phyloP scores from a whole-genome alignment of 2,797 vertebrate species.

The Zalophus californianus region DNA sequence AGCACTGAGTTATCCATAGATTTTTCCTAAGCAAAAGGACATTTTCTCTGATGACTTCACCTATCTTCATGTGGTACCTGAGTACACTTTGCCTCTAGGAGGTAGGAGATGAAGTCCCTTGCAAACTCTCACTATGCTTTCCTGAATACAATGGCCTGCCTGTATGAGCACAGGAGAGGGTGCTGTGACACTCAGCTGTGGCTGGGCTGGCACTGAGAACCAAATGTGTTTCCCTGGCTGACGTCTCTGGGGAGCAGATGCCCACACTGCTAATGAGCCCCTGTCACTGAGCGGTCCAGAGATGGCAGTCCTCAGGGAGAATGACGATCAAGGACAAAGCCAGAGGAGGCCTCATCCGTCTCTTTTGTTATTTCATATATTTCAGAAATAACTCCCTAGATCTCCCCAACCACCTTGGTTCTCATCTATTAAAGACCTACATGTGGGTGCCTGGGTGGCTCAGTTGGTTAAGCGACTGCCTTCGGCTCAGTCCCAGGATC shows the following conservation, averaged over 20 bases:
- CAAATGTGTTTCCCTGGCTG: background rate
- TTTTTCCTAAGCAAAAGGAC: background rate
- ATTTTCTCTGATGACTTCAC: background rate
- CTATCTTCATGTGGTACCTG: background rate
- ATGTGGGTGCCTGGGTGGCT: no score
- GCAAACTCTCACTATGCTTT: background rate
- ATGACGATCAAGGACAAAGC: background rate
- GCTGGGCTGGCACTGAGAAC: background rate
- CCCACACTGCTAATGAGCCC: background rate
- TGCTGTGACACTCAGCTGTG: background rate
- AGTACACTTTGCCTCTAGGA: background rate
- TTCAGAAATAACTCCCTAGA: background rate
- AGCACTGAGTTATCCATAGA: background rate
- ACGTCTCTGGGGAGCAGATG: background rate
- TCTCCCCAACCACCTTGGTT: background rate
- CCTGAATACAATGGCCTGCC: background rate
- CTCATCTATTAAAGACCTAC: background rate
- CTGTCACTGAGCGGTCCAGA: background rate
- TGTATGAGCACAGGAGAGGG: background rate
- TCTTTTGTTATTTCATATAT: background rate
- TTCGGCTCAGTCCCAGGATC: no score
- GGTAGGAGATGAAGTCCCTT: no score
- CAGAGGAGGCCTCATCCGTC: background rate
- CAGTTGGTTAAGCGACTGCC: no score
- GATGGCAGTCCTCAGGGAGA: background rate